Conservation (phyloP, 2,797 vertebrate genomes). For the Leptoclinus maculatus region DNA sequence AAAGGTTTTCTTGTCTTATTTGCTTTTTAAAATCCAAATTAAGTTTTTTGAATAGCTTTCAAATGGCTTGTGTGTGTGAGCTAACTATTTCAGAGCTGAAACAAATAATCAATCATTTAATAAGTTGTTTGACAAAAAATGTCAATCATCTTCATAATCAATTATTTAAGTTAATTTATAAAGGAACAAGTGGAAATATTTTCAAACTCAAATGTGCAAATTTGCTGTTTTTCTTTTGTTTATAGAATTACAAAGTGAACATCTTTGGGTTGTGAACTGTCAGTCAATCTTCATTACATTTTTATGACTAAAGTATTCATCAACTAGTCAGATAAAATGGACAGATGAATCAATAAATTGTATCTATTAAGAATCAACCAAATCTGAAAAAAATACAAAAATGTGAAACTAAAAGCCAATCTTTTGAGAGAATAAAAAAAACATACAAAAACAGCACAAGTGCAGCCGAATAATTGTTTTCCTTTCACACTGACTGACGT, state of each 20-base stretch:
- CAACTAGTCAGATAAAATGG: not conserved
- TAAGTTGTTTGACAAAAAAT: not conserved
- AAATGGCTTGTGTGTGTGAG: not conserved
- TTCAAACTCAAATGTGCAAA: too few relatives aligned
- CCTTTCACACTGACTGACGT: constrained; percentile 72
- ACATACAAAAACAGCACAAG: not conserved
- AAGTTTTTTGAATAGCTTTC: not conserved
- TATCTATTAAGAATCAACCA: not conserved
- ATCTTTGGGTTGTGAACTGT: not conserved
- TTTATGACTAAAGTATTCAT: not conserved
- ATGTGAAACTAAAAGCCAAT: not conserved
- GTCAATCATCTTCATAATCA: not conserved
- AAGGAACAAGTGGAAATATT: not conserved
- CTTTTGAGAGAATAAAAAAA: not conserved
- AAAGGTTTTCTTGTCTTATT: not conserved
- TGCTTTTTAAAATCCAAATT: not conserved
- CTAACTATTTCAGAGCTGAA: not conserved
- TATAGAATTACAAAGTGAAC: not conserved
- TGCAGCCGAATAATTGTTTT: constrained; percentile 47
- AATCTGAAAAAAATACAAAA: not conserved
- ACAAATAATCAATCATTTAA: not conserved
- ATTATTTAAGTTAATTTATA: not conserved
- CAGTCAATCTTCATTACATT: not conserved
- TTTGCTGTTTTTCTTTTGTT: not conserved
- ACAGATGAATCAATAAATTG: not conserved